Percentiles rank a stretch among this genome's conserved stretches.
phyloP scores from a whole-genome alignment of 2,797 vertebrate genomes.

The Taeniopygia guttata region DNA sequence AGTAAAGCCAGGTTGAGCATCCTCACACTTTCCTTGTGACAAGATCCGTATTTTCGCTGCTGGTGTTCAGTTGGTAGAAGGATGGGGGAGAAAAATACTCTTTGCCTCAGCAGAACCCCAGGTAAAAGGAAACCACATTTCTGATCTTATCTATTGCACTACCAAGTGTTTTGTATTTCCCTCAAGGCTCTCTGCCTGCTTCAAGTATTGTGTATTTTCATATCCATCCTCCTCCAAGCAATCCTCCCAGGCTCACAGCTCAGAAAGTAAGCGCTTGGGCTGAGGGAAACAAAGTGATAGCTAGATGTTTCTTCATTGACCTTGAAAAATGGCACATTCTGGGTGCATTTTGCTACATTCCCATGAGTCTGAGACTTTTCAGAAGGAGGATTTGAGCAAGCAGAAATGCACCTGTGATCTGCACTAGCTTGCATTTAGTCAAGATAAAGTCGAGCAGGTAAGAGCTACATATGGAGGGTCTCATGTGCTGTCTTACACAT shows the following conservation, averaged over 20 bases:
- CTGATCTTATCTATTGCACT: constrained; percentile 11
- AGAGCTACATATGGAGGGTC: background rate
- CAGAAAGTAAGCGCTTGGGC: background rate
- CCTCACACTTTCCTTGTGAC: background rate
- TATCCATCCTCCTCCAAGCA: constrained; percentile 24
- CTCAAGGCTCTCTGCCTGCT: background rate
- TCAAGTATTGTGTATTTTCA: background rate
- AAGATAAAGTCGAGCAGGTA: background rate
- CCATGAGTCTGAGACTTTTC: background rate
- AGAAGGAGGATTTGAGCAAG: background rate
- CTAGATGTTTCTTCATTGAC: background rate
- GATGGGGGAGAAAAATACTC: background rate
- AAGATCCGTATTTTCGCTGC: background rate
- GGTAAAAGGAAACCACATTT: background rate
- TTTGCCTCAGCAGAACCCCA: background rate
- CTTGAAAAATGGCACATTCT: background rate
- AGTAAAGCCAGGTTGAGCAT: background rate
- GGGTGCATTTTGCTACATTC: background rate
- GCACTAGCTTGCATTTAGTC: background rate
- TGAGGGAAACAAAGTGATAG: background rate
- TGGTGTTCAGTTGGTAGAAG: background rate
- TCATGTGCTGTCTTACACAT: background rate
- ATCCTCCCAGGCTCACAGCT: background rate
- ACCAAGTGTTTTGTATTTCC: background rate
- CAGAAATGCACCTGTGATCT: background rate